A percentile compares a stretch with the other conserved stretches of the same genome.
phyloP scores from a whole-genome alignment of 2,113 vertebrate genomes.

The Cottus gobio region DNA sequence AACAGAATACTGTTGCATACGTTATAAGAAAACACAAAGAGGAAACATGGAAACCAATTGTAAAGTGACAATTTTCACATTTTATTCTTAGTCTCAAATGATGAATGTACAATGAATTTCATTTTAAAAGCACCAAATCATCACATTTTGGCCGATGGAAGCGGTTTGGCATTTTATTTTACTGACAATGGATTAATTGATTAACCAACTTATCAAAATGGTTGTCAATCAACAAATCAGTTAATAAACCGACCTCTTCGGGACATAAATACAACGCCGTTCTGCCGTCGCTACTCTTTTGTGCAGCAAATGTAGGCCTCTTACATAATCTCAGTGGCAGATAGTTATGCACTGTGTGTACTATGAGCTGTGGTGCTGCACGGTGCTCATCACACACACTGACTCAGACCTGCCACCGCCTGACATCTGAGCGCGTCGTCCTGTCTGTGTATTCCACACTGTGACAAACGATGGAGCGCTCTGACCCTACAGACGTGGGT shows the following conservation, averaged over 20 bases:
- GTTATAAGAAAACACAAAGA: background rate
- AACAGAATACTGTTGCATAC: background rate
- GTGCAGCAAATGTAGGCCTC: slow-evolving; percentile 9
- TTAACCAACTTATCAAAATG: background rate
- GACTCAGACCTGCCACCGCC: slow-evolving; percentile 29
- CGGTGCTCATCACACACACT: slow-evolving; percentile 35
- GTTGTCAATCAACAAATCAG: background rate
- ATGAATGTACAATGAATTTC: background rate
- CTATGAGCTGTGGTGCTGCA: slow-evolving; percentile 8
- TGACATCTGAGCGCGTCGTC: slow-evolving; percentile 26
- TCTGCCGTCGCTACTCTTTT: background rate
- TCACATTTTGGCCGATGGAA: background rate
- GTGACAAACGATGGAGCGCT: background rate
- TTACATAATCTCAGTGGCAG: slow-evolving; percentile 4
- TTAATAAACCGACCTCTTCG: background rate
- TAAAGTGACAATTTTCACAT: background rate
- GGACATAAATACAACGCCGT: background rate
- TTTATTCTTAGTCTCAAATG: background rate
- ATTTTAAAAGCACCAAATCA: background rate
- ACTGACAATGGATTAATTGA: background rate
- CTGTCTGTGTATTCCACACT: background rate
- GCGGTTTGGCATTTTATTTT: background rate
- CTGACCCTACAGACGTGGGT: background rate
- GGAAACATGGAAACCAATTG: background rate
- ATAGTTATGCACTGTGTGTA: background rate